These are phyloP conservation scores for Hirtodrosophila cameraria DNA, from an alignment of 2,888 invertebrate genomes.

Conservation along the genomic window DNA sequence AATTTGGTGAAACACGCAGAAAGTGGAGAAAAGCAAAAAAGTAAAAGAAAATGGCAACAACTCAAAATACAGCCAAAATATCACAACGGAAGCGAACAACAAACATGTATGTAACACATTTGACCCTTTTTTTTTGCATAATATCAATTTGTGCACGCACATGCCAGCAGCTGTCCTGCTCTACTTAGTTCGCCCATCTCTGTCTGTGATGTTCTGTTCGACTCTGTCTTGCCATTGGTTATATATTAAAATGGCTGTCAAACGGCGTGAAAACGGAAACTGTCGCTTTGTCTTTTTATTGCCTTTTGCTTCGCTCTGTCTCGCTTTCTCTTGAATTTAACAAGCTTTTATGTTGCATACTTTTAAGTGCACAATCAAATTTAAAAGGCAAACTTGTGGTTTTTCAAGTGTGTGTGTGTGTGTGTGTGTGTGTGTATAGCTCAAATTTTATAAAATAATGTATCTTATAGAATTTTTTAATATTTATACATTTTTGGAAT, in stretches of 20 bases:
- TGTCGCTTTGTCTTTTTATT: constrained; percentile 52
- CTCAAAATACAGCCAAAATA: constrained; percentile 17
- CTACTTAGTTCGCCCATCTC: neutral
- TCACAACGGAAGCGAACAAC: constrained; percentile 24
- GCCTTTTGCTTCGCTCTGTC: constrained; percentile 21
- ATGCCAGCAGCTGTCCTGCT: constrained; percentile 36
- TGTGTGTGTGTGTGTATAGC: no score
- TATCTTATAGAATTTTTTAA: neutral
- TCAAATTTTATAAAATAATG: no score
- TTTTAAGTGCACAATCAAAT: constrained; percentile 8
- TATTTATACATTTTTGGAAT: neutral
- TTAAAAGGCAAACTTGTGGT: neutral
- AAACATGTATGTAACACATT: constrained; percentile 56
- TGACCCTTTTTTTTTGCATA: constrained; percentile 68
- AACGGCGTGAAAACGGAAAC: constrained; percentile 71
- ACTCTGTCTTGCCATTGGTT: constrained; percentile 49
- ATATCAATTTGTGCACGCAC: constrained; percentile 48
- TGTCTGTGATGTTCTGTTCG: no score
- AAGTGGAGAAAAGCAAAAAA: no score
- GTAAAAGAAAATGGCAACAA: constrained; percentile 11
- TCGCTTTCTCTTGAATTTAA: constrained; percentile 3
- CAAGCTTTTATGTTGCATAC: constrained; percentile 9
- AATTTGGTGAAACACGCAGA: constrained; percentile 49
- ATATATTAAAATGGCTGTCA: constrained; percentile 68
- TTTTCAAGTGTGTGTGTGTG: neutral